Evolutionary conservation across 2,113 vertebrate genomes (phyloP).

Genomic region (Erythrocercus mccallii): DNA sequence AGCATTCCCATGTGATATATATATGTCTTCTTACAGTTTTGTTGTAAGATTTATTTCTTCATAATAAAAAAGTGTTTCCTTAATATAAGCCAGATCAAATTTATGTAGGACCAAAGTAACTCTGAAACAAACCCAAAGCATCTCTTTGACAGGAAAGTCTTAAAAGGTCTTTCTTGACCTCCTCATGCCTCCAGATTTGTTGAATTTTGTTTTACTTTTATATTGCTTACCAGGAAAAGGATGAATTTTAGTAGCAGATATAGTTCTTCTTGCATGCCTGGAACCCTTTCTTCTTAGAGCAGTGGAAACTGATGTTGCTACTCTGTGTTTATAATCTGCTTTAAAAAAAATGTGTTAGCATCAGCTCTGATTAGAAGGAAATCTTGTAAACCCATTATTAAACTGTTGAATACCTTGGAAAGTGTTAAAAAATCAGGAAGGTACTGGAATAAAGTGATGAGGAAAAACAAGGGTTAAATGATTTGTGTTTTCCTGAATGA

Average conservation of each 20-base stretch:
- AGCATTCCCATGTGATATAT: neutral
- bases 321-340: constrained; percentile 35
- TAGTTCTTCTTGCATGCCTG: neutral
- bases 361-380: neutral
- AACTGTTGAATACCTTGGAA: neutral
- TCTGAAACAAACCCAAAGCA: neutral
- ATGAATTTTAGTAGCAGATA: neutral
- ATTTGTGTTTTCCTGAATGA: neutral
- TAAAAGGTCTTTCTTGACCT: neutral
- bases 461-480: neutral
- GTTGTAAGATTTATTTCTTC: neutral
- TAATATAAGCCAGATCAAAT: neutral
- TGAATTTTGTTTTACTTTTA: neutral
- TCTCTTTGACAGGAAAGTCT: neutral
- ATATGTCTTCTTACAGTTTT: neutral
- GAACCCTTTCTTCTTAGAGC: constrained; percentile 32
- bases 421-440: neutral
- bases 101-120: neutral
- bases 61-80: neutral
- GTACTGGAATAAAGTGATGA: neutral
- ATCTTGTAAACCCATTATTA: neutral
- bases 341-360: constrained; percentile 36
- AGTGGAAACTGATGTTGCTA: neutral
- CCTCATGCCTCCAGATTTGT: neutral
- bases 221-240: constrained; percentile 60